These are phyloP conservation scores for Seira sanloemensis DNA, from an alignment of 2,888 invertebrate species.

Conservation along the genomic window DNA sequence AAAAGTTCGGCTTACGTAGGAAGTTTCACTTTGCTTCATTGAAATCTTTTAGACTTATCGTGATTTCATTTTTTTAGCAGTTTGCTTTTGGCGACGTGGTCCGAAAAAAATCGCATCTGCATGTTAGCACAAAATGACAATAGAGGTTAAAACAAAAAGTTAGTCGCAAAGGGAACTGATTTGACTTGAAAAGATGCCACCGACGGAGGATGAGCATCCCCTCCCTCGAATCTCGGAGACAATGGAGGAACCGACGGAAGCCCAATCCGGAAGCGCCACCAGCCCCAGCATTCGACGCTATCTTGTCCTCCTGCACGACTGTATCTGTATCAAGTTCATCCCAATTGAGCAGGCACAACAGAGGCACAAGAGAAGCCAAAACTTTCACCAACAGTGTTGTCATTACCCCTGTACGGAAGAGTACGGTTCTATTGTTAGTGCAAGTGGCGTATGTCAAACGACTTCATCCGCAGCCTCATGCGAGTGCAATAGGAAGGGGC, in stretches of 20 bases:
- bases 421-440: neutral
- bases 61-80: neutral
- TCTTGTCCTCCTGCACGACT: slow-evolving; percentile 68
- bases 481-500: slow-evolving; percentile 34
- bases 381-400: slow-evolving; percentile 42
- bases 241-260: neutral
- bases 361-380: slow-evolving; percentile 17
- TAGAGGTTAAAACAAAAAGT: neutral
- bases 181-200: neutral
- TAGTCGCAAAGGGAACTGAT: neutral
- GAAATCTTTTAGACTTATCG: neutral
- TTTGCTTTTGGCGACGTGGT: neutral
- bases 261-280: neutral
- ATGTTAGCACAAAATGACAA: too few species aligned
- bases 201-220: neutral
- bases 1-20: neutral
- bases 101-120: neutral
- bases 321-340: slow-evolving; percentile 67
- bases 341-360: slow-evolving; percentile 28
- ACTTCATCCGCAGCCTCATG: slow-evolving; percentile 17
- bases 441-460: slow-evolving; percentile 26
- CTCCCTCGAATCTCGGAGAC: slow-evolving; percentile 18
- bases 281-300: slow-evolving; percentile 59
- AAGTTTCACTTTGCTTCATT: neutral
- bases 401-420: slow-evolving; percentile 41